Percentiles rank a stretch among this genome's conserved stretches.
phyloP scores from a whole-genome alignment of 1,140 invertebrate genomes.

The Steinernema feltiae region DNA sequence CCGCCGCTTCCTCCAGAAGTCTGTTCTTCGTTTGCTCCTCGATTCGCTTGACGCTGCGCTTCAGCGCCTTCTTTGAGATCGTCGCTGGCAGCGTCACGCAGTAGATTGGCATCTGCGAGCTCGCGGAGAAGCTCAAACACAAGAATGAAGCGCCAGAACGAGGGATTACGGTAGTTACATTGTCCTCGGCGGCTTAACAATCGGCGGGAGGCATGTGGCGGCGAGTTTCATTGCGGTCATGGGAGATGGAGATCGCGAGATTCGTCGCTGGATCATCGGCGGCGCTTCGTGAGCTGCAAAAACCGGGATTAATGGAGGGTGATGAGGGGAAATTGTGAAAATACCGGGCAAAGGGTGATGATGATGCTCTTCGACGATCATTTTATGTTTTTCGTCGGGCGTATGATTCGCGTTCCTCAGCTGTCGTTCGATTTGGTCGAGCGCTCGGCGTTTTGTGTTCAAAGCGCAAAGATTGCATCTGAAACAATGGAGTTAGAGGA shows the following conservation, averaged over 20 bases:
- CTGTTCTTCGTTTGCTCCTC: not conserved
- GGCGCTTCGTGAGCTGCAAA: not conserved
- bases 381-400: not conserved
- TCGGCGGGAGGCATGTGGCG: constrained; percentile 2
- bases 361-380: not conserved
- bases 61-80: constrained; percentile 1
- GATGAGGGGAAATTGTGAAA: not conserved
- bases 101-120: constrained; percentile 1
- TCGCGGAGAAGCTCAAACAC: not conserved
- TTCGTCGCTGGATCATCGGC: not conserved
- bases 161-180: not conserved
- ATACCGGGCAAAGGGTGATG: not conserved
- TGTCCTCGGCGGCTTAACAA: not conserved
- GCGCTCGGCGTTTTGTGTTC: constrained; percentile 43
- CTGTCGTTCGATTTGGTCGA: constrained; percentile 48
- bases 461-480: constrained; percentile 45
- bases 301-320: not conserved
- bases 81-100: not conserved
- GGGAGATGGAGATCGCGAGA: not conserved
- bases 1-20: not conserved
- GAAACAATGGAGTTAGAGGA: constrained; percentile 16
- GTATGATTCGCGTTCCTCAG: constrained; percentile 25
- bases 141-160: not conserved
- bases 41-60: not conserved
- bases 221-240: not conserved